Percentiles rank a stretch among this genome's conserved stretches.
These are phyloP conservation scores for Notarius lentiginosus DNA, from an alignment of 2,113 vertebrate genomes.

Conservation along the genomic window DNA sequence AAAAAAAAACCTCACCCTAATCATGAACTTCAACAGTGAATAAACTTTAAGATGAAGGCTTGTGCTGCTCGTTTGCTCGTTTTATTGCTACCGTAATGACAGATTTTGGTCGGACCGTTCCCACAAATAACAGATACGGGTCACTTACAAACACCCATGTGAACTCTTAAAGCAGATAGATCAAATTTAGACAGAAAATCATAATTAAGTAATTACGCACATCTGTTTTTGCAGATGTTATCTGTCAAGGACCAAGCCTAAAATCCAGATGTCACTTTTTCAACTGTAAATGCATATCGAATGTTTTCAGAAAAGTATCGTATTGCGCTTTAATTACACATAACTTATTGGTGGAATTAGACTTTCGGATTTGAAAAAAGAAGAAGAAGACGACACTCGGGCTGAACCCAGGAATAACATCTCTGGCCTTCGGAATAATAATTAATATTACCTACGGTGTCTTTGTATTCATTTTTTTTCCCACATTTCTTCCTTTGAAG, in stretches of 20 bases:
- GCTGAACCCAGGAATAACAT: constrained; percentile 21
- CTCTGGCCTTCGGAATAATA: constrained; percentile 21
- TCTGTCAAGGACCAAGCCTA: not conserved
- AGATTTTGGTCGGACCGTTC: not conserved
- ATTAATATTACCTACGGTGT: not conserved
- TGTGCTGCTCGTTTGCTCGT: not conserved
- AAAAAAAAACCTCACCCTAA: not conserved
- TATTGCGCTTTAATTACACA: not conserved
- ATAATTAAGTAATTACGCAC: constrained; percentile 8
- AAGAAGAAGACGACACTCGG: not conserved
- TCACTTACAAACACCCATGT: not conserved
- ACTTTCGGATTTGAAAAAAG: not conserved
- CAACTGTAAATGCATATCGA: not conserved
- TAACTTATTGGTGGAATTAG: constrained; percentile 1
- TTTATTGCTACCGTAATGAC: not conserved
- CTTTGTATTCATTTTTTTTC: not conserved
- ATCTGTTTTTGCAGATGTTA: constrained; percentile 15
- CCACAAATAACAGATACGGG: constrained; percentile 17
- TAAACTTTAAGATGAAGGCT: not conserved
- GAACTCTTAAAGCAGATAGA: not conserved
- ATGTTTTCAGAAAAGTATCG: constrained; percentile 16
- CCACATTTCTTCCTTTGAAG: constrained; percentile 32
- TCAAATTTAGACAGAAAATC: constrained; percentile 8
- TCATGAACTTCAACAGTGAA: not conserved
- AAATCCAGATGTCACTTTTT: constrained; percentile 1